A percentile compares a stretch with the other conserved stretches of the same genome.
phyloP scores from a whole-genome alignment of 2,888 invertebrate species.

The Hypselothyrea guttata region DNA sequence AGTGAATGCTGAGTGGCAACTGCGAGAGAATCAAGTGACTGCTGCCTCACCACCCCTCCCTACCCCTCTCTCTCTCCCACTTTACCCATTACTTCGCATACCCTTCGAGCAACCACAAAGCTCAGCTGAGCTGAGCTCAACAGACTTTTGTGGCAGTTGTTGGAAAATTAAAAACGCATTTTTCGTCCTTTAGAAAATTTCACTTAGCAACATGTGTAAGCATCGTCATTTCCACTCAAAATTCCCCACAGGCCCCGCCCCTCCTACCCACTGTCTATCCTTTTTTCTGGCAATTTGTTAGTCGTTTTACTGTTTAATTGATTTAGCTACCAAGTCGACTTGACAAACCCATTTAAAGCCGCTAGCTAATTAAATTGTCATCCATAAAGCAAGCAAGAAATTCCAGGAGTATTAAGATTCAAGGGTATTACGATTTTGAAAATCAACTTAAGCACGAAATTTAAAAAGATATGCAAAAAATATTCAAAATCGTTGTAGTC shows the following conservation, averaged over 20 bases:
- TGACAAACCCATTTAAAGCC: slow-evolving; percentile 40
- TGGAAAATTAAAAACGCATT: slow-evolving; percentile 57
- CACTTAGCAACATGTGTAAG: slow-evolving; percentile 33
- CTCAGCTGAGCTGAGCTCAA: slow-evolving; percentile 23
- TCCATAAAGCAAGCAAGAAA: slow-evolving; percentile 5
- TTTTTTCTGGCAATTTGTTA: slow-evolving; percentile 52
- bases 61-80: background rate
- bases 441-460: background rate
- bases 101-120: slow-evolving; percentile 32
- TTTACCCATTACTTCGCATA: too few species aligned
- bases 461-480: background rate
- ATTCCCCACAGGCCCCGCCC: too few species aligned
- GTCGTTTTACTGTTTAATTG: slow-evolving; percentile 71
- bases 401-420: background rate
- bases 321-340: slow-evolving; percentile 55
- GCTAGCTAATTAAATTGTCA: slow-evolving; percentile 64
- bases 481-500: too few species aligned
- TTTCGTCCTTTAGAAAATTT: slow-evolving; percentile 34
- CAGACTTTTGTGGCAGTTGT: slow-evolving; percentile 33
- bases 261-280: background rate
- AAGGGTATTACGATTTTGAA: background rate
- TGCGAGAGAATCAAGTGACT: slow-evolving; percentile 26
- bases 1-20: slow-evolving; percentile 48
- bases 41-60: background rate
- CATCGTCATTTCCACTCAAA: background rate